Percentiles rank a stretch among this genome's conserved stretches.
phyloP scores from a whole-genome alignment of 2,113 vertebrate genomes.

The Corythornis madagascariensis region DNA sequence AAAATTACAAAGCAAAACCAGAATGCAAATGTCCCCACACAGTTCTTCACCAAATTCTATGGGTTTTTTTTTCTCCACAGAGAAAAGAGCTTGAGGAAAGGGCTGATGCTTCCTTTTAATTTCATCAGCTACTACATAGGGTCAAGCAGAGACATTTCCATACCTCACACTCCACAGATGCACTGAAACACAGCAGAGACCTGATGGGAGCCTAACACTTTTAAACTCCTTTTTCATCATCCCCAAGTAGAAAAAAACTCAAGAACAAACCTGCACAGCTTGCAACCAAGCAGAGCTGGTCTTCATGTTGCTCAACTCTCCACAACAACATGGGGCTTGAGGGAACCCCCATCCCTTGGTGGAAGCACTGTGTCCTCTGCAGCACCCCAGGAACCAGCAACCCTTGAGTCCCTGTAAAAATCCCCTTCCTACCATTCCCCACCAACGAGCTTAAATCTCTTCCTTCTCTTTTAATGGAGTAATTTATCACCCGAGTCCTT shows the following conservation, averaged over 20 bases:
- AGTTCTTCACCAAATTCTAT: background rate
- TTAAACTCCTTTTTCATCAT: background rate
- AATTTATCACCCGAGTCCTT: conserved; percentile 67
- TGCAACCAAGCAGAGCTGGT: background rate
- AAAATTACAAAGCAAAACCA: background rate
- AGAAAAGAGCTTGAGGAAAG: background rate
- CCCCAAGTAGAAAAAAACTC: background rate
- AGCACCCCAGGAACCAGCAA: background rate
- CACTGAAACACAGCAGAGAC: background rate
- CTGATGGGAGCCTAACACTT: background rate
- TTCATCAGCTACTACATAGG: background rate
- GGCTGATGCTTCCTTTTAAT: background rate
- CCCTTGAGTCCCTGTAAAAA: conserved; percentile 21
- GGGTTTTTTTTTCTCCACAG: background rate
- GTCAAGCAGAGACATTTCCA: background rate
- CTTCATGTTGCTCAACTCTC: background rate
- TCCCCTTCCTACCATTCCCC: conserved; percentile 9
- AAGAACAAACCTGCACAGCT: rapidly evolving
- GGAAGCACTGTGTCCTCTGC: background rate
- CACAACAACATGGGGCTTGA: background rate
- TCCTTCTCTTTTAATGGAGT: conserved; percentile 68
- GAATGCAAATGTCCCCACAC: background rate
- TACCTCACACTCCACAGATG: rapidly evolving
- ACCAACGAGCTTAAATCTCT: conserved; percentile 68
- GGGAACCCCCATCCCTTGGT: rapidly evolving